Percentiles rank a stretch among this genome's conserved stretches.
These are phyloP conservation scores for Platygyra sinensis DNA, from an alignment of 64 coral and sea anemone genomes.

Conservation along the genomic window DNA sequence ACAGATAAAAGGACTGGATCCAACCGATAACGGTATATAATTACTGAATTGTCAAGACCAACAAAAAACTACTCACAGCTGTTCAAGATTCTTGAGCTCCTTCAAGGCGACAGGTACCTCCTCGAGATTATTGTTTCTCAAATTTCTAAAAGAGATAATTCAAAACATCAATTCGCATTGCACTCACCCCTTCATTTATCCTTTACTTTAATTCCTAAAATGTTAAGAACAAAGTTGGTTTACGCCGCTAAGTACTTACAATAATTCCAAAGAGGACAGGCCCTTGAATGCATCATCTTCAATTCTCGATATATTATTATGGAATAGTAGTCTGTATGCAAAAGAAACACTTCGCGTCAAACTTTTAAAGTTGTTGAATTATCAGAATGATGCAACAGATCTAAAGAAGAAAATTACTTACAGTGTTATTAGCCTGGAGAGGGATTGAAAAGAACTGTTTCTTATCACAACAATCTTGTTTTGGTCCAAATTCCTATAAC, in stretches of 20 bases:
- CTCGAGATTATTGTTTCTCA: slow-evolving; percentile 19
- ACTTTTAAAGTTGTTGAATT: not conserved
- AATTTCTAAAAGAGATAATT: not conserved
- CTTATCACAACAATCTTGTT: slow-evolving; percentile 15
- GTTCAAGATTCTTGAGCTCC: not conserved
- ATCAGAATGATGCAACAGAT: not conserved
- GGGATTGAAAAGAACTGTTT: not conserved
- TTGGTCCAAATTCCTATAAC: slow-evolving; percentile 21
- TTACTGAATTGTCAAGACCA: not conserved
- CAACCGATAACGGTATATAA: no score
- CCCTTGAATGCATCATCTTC: slow-evolving; percentile 34
- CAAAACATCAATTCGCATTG: no score
- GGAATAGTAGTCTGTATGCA: slow-evolving; percentile 3
- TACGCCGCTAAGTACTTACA: slow-evolving; percentile 40
- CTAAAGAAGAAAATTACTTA: not conserved
- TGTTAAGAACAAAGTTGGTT: no score
- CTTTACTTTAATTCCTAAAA: no score
- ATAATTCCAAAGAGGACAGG: not conserved
- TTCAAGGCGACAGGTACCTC: slow-evolving; percentile 20
- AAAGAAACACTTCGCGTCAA: not conserved
- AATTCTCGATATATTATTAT: slow-evolving; percentile 26
- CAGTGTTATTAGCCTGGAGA: not conserved
- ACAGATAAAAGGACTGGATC: no score
- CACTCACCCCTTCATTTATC: no score
- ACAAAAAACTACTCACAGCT: slow-evolving; percentile 37